Percentiles rank a stretch among this genome's conserved stretches.
phyloP scores from a whole-genome alignment of 2,113 vertebrate species.

The Odocoileus virginianus region DNA sequence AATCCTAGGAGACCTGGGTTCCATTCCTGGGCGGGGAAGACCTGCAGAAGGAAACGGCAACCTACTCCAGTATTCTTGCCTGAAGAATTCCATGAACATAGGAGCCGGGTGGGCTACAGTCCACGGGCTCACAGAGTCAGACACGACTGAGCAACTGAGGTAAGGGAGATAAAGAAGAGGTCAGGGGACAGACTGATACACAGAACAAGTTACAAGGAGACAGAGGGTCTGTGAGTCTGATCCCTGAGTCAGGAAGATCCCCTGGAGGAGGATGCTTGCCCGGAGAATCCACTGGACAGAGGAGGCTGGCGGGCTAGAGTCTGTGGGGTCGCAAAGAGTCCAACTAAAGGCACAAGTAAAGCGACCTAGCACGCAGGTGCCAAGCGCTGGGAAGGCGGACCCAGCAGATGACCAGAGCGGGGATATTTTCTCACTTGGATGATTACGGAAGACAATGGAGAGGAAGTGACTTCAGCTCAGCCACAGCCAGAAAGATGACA shows the following conservation, averaged over 20 bases:
- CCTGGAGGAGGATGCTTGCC: neutral
- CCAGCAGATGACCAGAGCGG: neutral
- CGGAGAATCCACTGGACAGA: neutral
- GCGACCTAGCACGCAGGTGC: neutral
- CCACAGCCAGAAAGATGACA: neutral
- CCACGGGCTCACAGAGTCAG: neutral
- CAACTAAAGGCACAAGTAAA: neutral
- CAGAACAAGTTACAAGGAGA: neutral
- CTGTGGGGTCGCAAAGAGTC: neutral
- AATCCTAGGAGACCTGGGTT: neutral
- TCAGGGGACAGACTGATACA: neutral
- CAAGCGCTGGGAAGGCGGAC: neutral
- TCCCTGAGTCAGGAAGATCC: neutral
- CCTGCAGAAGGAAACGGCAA: neutral
- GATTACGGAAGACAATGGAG: neutral
- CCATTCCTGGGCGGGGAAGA: neutral
- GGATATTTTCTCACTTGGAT: neutral
- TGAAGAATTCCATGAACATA: neutral
- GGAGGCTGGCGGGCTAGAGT: neutral
- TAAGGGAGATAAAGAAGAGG: neutral
- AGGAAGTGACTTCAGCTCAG: neutral
- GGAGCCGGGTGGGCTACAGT: neutral
- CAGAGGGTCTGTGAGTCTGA: neutral
- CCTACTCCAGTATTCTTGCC: neutral
- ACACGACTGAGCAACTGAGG: neutral